A percentile compares a stretch with the other conserved stretches of the same genome.
phyloP scores from a whole-genome alignment of 2,888 invertebrate genomes.

The Polymixis flavicincta region DNA sequence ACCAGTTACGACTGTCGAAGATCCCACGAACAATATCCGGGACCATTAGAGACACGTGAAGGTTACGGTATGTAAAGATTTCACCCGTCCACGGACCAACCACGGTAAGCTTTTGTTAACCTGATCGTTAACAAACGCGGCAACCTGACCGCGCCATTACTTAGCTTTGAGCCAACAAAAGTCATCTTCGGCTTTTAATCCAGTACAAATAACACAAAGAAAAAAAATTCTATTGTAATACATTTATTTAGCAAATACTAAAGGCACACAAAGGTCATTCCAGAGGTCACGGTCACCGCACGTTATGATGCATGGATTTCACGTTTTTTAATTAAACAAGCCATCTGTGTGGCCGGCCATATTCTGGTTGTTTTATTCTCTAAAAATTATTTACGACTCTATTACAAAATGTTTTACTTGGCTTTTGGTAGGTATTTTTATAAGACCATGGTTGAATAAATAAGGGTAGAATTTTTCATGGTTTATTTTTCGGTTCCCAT shows the following conservation, averaged over 20 bases:
- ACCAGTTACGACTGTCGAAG: background rate
- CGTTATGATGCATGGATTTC: conserved; percentile 49
- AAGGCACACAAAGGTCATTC: background rate
- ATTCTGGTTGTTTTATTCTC: conserved; percentile 41
- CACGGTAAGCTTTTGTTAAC: background rate
- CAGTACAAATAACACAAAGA: too few species aligned
- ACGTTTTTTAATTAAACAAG: conserved; percentile 59
- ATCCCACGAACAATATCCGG: background rate
- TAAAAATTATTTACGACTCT: conserved; percentile 51
- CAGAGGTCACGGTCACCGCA: conserved; percentile 33
- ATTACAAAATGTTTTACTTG: conserved; percentile 43
- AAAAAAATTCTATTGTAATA: too few species aligned
- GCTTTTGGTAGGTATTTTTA: conserved; percentile 9
- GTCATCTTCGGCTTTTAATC: background rate
- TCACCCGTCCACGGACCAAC: background rate
- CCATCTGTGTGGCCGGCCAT: conserved; percentile 40
- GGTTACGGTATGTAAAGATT: background rate
- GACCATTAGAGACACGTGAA: background rate
- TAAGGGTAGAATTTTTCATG: background rate
- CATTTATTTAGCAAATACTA: too few species aligned
- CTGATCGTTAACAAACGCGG: too few species aligned
- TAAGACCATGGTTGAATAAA: background rate
- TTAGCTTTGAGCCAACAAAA: background rate
- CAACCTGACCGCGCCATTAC: too few species aligned
- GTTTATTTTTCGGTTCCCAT: conserved; percentile 10